Base-by-base conservation (phyloP, 2,888 invertebrate genomes). In the Noctua comes region DNA sequence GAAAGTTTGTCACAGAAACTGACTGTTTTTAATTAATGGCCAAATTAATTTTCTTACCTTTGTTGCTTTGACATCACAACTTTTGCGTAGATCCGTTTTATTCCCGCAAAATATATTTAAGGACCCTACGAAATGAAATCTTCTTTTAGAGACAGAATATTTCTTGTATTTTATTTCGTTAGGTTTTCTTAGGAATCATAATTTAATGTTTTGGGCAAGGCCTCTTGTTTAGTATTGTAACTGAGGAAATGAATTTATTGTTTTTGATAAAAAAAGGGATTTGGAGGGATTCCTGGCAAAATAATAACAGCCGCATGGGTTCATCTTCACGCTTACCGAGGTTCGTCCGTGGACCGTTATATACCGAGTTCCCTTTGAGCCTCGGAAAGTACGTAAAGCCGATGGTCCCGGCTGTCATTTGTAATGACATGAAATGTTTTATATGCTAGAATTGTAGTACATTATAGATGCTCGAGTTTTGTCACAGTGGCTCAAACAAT, bases 21-120 rank as follows among this genome's bases (percentile, higher is more conserved):
- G 51, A 74, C 27, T 40, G 57, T 73, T 83, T 83, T 68, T 79
- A 84, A 79, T 79, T 75, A 80, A 77, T 68, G 69, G 62, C 46
- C 54, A 36, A 73, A 85, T 80, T 86, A 68, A 82, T 82, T 76
- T 71, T 76, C 74, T 79, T 73, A 80, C 78, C 62, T 80, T 82
- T 86, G 82, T 82, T 66, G 36, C 68, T 77, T 69, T 73, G 84
- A 43, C 62, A 46, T 48, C 46, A 11, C 27, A 64, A 64, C 43
- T 73, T 69, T 83, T 68, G 36, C 36, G 27, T 65, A 65, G 48
- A 70, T 73, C 43, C 69, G 65, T 80, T 71, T 76, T 70, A 64
- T 46, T 62, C 43, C 46, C 65, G 21, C 62, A 73, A 73, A 84
- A 66, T 73, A 73, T 76, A 70, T 73, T 62, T 73, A 71, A 64